phyloP scores from a whole-genome alignment of 1,140 invertebrate species.

The Drosophila malerkotliana region DNA sequence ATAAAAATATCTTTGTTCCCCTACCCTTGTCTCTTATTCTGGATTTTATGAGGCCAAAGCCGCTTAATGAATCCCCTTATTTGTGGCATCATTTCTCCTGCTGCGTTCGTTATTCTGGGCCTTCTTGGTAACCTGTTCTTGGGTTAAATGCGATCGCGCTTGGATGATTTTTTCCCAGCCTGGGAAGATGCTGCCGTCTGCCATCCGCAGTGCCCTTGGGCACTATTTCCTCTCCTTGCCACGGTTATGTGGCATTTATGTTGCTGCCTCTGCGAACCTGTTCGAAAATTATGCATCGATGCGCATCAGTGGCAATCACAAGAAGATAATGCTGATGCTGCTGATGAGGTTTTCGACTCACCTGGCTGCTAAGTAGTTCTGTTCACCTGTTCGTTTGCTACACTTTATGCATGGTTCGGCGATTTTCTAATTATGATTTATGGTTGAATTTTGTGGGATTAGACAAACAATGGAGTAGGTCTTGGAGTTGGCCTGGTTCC shows the following conservation, averaged over 20 bases:
- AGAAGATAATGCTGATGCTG: conserved; percentile 33
- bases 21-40: too few relatives aligned
- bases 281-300: conserved; percentile 65
- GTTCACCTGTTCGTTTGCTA: conserved; percentile 53
- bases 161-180: conserved; percentile 38
- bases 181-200: conserved; percentile 16
- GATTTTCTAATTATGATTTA: conserved; percentile 55
- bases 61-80: neutral
- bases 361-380: neutral
- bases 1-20: neutral
- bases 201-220: neutral
- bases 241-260: neutral
- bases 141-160: conserved; percentile 42
- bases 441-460: conserved; percentile 21
- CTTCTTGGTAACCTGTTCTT: conserved; percentile 34
- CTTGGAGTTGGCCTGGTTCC: neutral
- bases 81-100: conserved; percentile 5
- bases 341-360: conserved; percentile 8
- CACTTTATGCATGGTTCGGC: conserved; percentile 47
- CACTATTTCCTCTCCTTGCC: conserved; percentile 5
- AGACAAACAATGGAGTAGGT: conserved; percentile 11
- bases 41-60: conserved; percentile 2
- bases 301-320: conserved; percentile 46
- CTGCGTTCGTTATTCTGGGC: conserved; percentile 1
- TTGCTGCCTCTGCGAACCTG: conserved; percentile 49